phyloP scores from a whole-genome alignment of 2,888 invertebrate species.

The Osmoderma eremita region DNA sequence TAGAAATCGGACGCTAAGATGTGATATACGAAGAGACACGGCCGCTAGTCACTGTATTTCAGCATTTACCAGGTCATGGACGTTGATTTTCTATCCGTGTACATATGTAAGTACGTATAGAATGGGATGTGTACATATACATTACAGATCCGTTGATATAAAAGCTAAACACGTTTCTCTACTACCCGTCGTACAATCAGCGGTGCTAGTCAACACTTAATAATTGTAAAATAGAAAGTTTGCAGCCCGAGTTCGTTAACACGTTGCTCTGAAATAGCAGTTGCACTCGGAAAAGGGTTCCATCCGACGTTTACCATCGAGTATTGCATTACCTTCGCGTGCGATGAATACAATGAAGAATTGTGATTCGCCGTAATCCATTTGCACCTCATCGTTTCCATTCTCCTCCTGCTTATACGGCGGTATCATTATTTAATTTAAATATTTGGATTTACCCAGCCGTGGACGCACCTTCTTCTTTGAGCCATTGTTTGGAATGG shows the following conservation, averaged over 20 bases:
- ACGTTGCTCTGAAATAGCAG: slow-evolving; percentile 44
- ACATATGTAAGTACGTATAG: not conserved
- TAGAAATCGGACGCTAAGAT: not conserved
- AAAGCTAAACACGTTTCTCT: slow-evolving; percentile 1
- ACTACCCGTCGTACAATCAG: not conserved
- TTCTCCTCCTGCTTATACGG: no score
- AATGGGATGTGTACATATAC: not conserved
- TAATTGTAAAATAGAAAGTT: slow-evolving; percentile 58
- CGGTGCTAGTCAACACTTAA: slow-evolving; percentile 4
- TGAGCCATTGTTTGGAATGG: not conserved
- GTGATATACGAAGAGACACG: slow-evolving; percentile 5
- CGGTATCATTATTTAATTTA: no score
- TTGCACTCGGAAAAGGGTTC: slow-evolving; percentile 9
- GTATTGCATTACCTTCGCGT: not conserved
- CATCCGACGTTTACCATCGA: not conserved
- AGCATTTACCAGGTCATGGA: slow-evolving; percentile 39
- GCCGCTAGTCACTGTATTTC: slow-evolving; percentile 4
- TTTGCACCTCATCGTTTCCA: slow-evolving; percentile 3
- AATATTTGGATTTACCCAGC: not conserved
- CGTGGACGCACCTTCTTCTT: slow-evolving; percentile 8
- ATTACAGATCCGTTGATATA: no score
- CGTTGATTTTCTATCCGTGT: slow-evolving; percentile 14
- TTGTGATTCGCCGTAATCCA: slow-evolving; percentile 33
- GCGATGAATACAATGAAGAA: not conserved
- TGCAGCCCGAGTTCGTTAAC: slow-evolving; percentile 54